Base-by-base conservation (phyloP, 2,797 vertebrate species). In the Megaceryle alcyon region DNA sequence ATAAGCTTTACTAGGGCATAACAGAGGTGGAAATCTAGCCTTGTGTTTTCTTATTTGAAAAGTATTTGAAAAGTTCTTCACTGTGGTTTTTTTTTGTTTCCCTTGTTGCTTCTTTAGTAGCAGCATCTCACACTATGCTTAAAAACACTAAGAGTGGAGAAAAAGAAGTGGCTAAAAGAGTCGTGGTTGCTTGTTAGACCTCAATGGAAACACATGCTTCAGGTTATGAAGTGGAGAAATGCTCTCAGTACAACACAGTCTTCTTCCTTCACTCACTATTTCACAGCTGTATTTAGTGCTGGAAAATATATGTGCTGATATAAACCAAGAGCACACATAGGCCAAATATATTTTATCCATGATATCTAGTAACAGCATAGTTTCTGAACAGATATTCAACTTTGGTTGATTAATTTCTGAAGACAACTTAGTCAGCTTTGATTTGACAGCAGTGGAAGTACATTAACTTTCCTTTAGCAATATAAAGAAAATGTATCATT, bases 251-350 rank as follows among this genome's bases (percentile, higher is more conserved):
- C 41, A 46, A 49, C 77, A 72, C 70, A 94, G 80, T n/a, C 61
- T 51, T 60, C 60, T 80, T 80, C 78, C 71, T 83, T 95, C 80
- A 59, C 66, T 93, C 90, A 79, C 80, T 95, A 2, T 92, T 79
- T 79, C 83, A 63, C 95, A 96, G 94, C 94, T 96, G 88, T 90
- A 92, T 95, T 94, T 96, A 90, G 86, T 43, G 46, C 63, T 94
- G 80, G 54, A 82, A 82, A 84, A 95, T 94, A 60, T 66, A 88
- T 80, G 44, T 88, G 51, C 72, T 94, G 80, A 94, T 94, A 91
- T 72, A 90, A 94, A 92, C 77, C 66, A 76, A 95, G 77, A 76
- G 80, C 35, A 90, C 23, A 31, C 14, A 1, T 3, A 86, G 80
- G 66, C 54, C 56, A 90, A 91, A 92, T 69, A 51, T 4, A 53